Base-by-base conservation (phyloP, 2,113 vertebrate genomes). In the Accipiter cooperii region DNA sequence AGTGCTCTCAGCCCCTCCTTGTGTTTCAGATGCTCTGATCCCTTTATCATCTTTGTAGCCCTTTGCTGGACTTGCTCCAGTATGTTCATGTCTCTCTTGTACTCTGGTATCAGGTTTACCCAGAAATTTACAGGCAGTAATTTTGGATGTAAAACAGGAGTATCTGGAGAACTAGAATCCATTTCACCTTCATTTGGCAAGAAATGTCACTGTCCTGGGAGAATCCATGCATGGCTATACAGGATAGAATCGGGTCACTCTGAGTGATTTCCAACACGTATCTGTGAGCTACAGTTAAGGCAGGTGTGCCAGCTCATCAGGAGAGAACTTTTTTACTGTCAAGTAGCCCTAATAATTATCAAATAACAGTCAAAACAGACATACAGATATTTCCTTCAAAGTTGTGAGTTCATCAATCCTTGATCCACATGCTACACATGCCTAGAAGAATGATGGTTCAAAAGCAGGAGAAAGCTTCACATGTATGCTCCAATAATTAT, bases 351-450 rank as follows among this genome's bases (percentile, higher is more conserved):
- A 74, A 18, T 66, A 47, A 68, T 71, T 58, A 38, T 34, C 18
- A 90, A 78, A n/a, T 82, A 75, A 44, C 31, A 86, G 20, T 95
- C 17, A 63, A 46, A 70, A 6, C 10, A 74, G 29, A 44, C 15
- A 36, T 47, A n/a, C 15, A 55, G 46, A 17, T 90, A 70, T 33
- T 84, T 54, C 31, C 22, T 75, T 77, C 26, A 2, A 36, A 42
- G 42, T 29, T 52, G 19, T 6, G 20, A 2, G 1, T 65, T 15
- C 31, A 10, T 89, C 64, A 55, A 1, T 86, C n/a, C 51, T 83
- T 86, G 34, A 52, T 70, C 19, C 4, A 28, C 10, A 18, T 2
- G 5, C 38, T 78, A 18, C 4, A n/a, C 3, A 0, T 61, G 26
- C 79, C 9, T 47, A 34, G 78, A 73, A 81, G 17, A 84, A 87